Evolutionary conservation across 2,797 vertebrate species (phyloP), one percentile per base, ranked within the genome.

Genomic region (Molossus molossus): DNA sequence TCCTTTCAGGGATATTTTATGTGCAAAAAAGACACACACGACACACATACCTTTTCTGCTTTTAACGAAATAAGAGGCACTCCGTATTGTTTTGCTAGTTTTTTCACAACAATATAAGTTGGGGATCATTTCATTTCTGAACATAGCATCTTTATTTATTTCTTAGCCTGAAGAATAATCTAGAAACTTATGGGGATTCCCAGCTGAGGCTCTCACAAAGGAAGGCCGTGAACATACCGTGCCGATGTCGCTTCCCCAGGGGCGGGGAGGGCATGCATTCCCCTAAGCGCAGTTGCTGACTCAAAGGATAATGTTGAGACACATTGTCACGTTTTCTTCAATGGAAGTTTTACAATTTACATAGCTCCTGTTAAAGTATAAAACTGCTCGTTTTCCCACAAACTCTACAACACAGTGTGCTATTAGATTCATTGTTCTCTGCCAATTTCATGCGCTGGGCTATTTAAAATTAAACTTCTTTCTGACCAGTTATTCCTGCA

Each of bases 201-300:
- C 21, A 65, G 1, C 40, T 11, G 50, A 37, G 48, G 8, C 20
- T 17, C 37, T 76, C n/a, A 18, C 11, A 25, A 82, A 50, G 2
- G 29, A 27, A 14, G 40, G 13, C 3, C 9, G 17, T 29, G 23
- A 29, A 37, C 9, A 25, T 3, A 45, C 20, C 9, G 9, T 14
- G 8, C 13, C 10, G 9, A n/a, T 13, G 7, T 25, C 33, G 33
- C 33, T 33, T 33, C 33, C 33, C 33, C 33, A 33, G 33, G 2
- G 1, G 9, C 29, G 25, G 55, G 20, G 5, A 33, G 0, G 3
- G 29, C 45, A n/a, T 8, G 5, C 11, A 12, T 0, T 69, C 50
- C 20, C 45, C 3, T 4, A 25, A 17, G 18, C 25, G 10, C 40
- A n/a, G 10, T n/a, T 53, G 25, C 25, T 72, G 23, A 27, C 15